A percentile compares a stretch with the other conserved stretches of the same genome.
Evolutionary conservation across 2,888 invertebrate genomes (phyloP).

Genomic region (Calliopum simillimum): DNA sequence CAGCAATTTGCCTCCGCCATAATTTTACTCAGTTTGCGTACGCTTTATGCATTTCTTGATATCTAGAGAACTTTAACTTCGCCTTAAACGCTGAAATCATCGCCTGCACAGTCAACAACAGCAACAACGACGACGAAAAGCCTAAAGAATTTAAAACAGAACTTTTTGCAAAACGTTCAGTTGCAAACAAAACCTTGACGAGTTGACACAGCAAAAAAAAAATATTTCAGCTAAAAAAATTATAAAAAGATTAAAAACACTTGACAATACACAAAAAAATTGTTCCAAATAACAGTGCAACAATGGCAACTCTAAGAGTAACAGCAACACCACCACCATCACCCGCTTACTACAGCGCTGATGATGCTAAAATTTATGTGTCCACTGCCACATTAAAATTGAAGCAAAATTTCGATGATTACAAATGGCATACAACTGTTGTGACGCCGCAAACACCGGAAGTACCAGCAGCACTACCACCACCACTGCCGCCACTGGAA

Average conservation of each 20-base stretch:
- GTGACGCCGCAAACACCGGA: slow-evolving; percentile 41
- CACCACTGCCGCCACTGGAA: slow-evolving; percentile 21
- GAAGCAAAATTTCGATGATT: slow-evolving; percentile 41
- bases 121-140: slow-evolving; percentile 38
- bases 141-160: slow-evolving; percentile 37
- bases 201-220: slow-evolving; percentile 34
- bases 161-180: slow-evolving; percentile 40
- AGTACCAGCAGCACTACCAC: slow-evolving; percentile 22
- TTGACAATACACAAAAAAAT: background rate
- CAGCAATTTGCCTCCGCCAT: slow-evolving; percentile 20
- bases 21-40: slow-evolving; percentile 3
- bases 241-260: background rate
- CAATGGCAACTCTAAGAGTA: slow-evolving; percentile 11
- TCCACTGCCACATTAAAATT: slow-evolving; percentile 42
- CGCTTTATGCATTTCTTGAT: slow-evolving; percentile 38
- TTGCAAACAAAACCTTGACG: slow-evolving; percentile 44
- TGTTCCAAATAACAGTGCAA: background rate
- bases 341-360: slow-evolving; percentile 33
- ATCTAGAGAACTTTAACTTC: slow-evolving; percentile 30
- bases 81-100: slow-evolving; percentile 9
- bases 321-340: slow-evolving; percentile 27
- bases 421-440: slow-evolving; percentile 47
- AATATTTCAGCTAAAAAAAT: too few relatives aligned
- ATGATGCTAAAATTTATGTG: slow-evolving; percentile 43
- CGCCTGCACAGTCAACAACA: slow-evolving; percentile 30